Conservation (phyloP, 2,113 vertebrate genomes). For the Oncorhynchus kisutch region DNA sequence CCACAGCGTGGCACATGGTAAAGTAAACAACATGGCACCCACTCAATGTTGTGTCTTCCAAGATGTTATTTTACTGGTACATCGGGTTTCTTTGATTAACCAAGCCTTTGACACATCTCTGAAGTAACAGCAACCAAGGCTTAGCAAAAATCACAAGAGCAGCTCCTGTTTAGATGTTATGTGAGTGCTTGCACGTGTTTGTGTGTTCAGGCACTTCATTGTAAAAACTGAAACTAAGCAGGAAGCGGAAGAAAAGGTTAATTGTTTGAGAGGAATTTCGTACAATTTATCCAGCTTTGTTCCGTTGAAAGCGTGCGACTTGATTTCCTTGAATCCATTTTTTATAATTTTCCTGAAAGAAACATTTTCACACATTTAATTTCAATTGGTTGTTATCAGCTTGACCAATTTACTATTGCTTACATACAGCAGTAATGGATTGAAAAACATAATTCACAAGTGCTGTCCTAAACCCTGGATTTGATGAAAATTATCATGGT, state of each 20-base stretch:
- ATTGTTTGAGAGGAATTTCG: constrained; percentile 51
- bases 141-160: neutral
- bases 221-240: neutral
- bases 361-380: constrained; percentile 17
- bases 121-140: constrained; percentile 6
- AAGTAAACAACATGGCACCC: constrained; percentile 52
- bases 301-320: constrained; percentile 87
- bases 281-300: constrained; percentile 87
- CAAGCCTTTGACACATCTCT: constrained; percentile 16
- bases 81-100: constrained; percentile 51
- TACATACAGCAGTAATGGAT: neutral
- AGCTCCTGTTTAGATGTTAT: neutral
- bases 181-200: neutral
- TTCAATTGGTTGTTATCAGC: neutral
- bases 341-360: constrained; percentile 82
- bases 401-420: neutral
- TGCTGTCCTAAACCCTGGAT: neutral
- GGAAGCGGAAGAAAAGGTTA: neutral
- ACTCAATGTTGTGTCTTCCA: constrained; percentile 71
- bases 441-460: neutral
- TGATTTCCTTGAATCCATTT: constrained; percentile 88
- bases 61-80: constrained; percentile 62
- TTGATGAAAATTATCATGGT: neutral
- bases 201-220: neutral
- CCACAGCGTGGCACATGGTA: constrained; percentile 1